Percentiles rank a stretch among this genome's conserved stretches.
These are phyloP conservation scores for Cassiopea andromeda DNA, from an alignment of 30 jellyfish, hydroid and myxozoan species.

Conservation along the genomic window DNA sequence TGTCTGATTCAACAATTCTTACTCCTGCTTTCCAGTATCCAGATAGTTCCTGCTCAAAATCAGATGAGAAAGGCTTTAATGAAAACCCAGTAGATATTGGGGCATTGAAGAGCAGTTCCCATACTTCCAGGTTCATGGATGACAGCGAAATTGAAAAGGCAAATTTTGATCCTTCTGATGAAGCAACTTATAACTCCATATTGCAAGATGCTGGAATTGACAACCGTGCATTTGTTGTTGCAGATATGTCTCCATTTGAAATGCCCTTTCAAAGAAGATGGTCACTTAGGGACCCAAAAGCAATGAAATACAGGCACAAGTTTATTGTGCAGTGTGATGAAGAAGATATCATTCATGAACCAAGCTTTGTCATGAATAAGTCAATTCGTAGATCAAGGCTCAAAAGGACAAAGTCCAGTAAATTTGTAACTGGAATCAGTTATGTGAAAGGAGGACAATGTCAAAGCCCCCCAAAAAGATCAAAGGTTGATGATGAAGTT, in stretches of 20 bases:
- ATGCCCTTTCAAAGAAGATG: slow-evolving; percentile 33
- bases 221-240: slow-evolving; percentile 62
- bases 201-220: slow-evolving; percentile 75
- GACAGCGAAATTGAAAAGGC: slow-evolving; percentile 9
- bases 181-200: slow-evolving; percentile 47
- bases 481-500: neutral
- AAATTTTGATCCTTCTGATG: slow-evolving; percentile 50
- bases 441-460: slow-evolving; percentile 37
- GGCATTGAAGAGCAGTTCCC: neutral
- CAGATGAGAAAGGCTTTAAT: slow-evolving; percentile 6
- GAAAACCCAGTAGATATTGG: slow-evolving; percentile 13
- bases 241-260: slow-evolving; percentile 52
- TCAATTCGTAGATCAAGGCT: slow-evolving; percentile 54
- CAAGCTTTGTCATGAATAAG: slow-evolving; percentile 57
- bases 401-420: slow-evolving; percentile 45
- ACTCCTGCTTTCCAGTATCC: slow-evolving; percentile 47
- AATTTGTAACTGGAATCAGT: slow-evolving; percentile 57
- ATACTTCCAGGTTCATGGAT: neutral
- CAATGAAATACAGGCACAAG: slow-evolving; percentile 62
- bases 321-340: slow-evolving; percentile 69
- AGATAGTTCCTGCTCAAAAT: slow-evolving; percentile 6
- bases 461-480: slow-evolving; percentile 49
- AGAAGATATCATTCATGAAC: slow-evolving; percentile 42
- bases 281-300: slow-evolving; percentile 50
- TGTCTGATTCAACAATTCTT: slow-evolving; percentile 26